Evolutionary conservation across 2,888 invertebrate species (phyloP).

Genomic region (Mycalesis mineus): DNA sequence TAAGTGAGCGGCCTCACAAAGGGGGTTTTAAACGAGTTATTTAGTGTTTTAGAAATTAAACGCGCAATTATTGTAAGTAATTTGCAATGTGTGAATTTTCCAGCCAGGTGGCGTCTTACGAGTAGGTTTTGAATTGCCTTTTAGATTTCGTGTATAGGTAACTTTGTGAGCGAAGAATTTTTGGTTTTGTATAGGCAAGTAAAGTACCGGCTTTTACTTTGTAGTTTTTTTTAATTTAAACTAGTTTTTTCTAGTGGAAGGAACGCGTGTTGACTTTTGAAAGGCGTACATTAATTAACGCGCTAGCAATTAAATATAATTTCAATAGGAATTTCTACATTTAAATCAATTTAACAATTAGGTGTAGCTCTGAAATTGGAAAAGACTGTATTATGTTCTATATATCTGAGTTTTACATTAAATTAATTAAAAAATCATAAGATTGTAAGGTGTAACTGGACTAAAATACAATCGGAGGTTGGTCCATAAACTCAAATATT

Average conservation of each 20-base stretch:
- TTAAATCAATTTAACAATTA: too few relatives aligned
- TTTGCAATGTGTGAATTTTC: conserved; percentile 12
- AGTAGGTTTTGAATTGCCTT: conserved; percentile 1
- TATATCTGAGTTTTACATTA: too few relatives aligned
- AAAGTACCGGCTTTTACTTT: not conserved
- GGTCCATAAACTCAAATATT: too few relatives aligned
- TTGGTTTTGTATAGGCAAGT: not conserved
- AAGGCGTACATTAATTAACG: not conserved
- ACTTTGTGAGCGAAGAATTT: not conserved
- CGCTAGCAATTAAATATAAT: too few relatives aligned
- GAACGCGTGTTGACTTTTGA: not conserved
- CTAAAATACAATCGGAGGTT: too few relatives aligned
- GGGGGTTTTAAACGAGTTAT: not conserved
- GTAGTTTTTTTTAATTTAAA: not conserved
- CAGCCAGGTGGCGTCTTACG: conserved; percentile 7
- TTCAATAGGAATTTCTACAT: too few relatives aligned
- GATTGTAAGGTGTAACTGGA: too few relatives aligned
- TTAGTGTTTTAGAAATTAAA: conserved; percentile 1
- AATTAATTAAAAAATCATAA: too few relatives aligned
- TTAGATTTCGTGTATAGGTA: not conserved
- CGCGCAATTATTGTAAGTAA: not conserved
- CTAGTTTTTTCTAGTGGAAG: not conserved
- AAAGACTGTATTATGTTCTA: too few relatives aligned
- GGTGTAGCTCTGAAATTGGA: too few relatives aligned
- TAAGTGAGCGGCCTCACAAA: conserved; percentile 8